These are phyloP conservation scores for Elgaria multicarinata DNA, from an alignment of 2,113 vertebrate genomes.

Conservation along the genomic window DNA sequence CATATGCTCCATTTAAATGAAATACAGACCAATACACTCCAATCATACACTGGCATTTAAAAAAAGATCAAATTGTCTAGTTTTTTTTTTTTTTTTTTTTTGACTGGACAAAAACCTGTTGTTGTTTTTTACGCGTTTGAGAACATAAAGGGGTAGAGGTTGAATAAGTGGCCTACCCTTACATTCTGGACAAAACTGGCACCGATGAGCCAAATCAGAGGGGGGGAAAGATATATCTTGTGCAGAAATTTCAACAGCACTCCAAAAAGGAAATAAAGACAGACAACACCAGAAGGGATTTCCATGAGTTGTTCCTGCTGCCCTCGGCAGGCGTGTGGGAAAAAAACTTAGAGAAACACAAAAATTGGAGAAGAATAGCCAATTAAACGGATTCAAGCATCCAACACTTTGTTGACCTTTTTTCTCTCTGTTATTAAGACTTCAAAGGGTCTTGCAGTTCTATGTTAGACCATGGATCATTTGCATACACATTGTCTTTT, in stretches of 20 bases:
- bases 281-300: constrained; percentile 60
- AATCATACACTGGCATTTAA: constrained; percentile 56
- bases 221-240: neutral
- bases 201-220: constrained; percentile 55
- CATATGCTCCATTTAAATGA: constrained; percentile 51
- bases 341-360: constrained; percentile 39
- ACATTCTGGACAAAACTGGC: constrained; percentile 72
- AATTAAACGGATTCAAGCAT: constrained; percentile 79
- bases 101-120: constrained; percentile 65
- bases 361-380: constrained; percentile 71
- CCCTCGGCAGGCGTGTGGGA: constrained; percentile 60
- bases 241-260: constrained; percentile 45
- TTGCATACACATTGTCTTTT: constrained; percentile 91
- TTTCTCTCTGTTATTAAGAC: constrained; percentile 82
- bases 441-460: constrained; percentile 91
- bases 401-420: constrained; percentile 78
- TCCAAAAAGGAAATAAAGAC: constrained; percentile 28
- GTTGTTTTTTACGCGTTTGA: constrained; percentile 51
- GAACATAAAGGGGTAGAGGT: constrained; percentile 62
- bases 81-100: constrained; percentile 46
- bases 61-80: constrained; percentile 48
- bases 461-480: constrained; percentile 90
- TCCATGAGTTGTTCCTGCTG: constrained; percentile 66
- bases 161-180: constrained; percentile 41
- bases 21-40: constrained; percentile 54